A percentile compares a stretch with the other conserved stretches of the same genome.
These are phyloP conservation scores for Motacilla tschutschensis DNA, from an alignment of 2,113 vertebrate species.

Conservation along the genomic window DNA sequence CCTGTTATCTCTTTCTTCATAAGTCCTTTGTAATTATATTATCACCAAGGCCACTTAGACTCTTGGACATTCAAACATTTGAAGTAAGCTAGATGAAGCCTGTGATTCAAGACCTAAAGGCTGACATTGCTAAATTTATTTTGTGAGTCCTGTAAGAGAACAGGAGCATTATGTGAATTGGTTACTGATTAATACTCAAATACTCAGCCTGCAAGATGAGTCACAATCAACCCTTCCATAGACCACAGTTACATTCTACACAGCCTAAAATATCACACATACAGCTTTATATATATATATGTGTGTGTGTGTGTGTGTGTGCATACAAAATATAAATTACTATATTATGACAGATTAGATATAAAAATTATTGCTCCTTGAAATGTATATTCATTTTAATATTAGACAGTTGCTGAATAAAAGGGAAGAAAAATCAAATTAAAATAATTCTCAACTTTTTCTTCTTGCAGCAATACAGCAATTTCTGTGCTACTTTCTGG, in stretches of 20 bases:
- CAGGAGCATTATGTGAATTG: not conserved
- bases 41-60: not conserved
- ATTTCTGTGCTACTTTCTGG: not conserved
- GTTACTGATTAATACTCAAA: not conserved
- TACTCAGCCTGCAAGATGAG: not conserved
- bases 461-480: not conserved
- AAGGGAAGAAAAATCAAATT: not conserved
- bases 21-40: not conserved
- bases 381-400: not conserved
- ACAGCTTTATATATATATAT: accelerated
- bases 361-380: not conserved
- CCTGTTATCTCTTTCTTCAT: not conserved
- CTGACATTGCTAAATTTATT: not conserved
- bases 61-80: not conserved
- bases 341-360: not conserved
- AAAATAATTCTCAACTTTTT: not conserved
- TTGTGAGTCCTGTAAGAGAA: not conserved
- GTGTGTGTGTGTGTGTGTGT: accelerated
- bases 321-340: not conserved
- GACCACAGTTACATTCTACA: not conserved
- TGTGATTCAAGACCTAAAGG: not conserved
- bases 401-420: not conserved
- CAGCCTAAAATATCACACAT: not conserved
- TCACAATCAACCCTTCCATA: not conserved
- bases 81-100: not conserved